These are phyloP conservation scores for Pipa parva DNA, from an alignment of 2,113 vertebrate genomes.

Conservation along the genomic window DNA sequence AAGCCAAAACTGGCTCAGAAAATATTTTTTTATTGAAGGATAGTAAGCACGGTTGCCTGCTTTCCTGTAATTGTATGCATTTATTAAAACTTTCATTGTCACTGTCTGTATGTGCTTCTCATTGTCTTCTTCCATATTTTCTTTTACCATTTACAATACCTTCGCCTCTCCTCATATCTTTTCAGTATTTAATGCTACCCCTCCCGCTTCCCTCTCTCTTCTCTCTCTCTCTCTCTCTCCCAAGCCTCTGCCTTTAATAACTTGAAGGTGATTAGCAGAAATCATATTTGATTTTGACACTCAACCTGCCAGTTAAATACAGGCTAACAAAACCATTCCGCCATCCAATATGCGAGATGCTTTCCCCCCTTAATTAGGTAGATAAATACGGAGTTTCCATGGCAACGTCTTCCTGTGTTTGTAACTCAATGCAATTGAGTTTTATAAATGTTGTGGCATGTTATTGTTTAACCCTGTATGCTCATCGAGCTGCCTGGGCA, in stretches of 20 bases:
- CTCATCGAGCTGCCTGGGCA: neutral
- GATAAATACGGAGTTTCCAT: constrained; percentile 42
- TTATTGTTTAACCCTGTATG: constrained; percentile 34
- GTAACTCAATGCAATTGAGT: constrained; percentile 41
- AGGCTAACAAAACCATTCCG: constrained; percentile 40
- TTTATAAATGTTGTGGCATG: constrained; percentile 35
- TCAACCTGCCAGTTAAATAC: constrained; percentile 44
- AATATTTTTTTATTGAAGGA: too few relatives aligned
- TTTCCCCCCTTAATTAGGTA: constrained; percentile 39
- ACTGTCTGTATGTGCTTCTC: neutral
- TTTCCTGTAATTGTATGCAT: neutral
- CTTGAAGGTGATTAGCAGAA: constrained; percentile 42
- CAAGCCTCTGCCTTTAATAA: constrained; percentile 38
- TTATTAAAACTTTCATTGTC: constrained; percentile 27
- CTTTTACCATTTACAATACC: neutral
- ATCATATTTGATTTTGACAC: constrained; percentile 43
- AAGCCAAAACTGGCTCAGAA: too few relatives aligned
- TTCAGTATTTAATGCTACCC: constrained; percentile 30
- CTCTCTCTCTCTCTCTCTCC: constrained; percentile 3
- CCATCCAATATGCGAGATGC: constrained; percentile 36
- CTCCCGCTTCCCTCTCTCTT: neutral
- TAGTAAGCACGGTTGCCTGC: neutral
- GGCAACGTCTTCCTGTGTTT: constrained; percentile 39
- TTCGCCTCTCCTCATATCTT: constrained; percentile 5
- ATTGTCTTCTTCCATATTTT: constrained; percentile 7